Conservation (phyloP, 2,888 invertebrate species). For the Dasypolia templi region DNA sequence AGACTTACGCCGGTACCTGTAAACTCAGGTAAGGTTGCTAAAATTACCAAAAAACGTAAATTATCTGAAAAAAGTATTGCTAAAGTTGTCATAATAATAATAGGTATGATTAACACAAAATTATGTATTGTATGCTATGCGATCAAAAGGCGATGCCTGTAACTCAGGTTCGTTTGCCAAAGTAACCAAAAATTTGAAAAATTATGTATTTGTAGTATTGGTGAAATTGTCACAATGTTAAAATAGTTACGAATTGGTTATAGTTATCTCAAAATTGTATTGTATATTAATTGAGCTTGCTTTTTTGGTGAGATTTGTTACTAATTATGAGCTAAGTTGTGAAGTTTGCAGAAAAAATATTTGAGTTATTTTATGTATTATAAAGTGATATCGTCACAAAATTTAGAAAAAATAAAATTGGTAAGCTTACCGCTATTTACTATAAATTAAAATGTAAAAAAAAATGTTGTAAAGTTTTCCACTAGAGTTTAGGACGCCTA, state of each 20-base stretch:
- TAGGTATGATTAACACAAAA: conserved; percentile 6
- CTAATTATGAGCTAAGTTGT: conserved; percentile 53
- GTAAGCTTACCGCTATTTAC: conserved; percentile 32
- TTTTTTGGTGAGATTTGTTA: conserved; percentile 62
- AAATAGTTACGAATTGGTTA: conserved; percentile 21
- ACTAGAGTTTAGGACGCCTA: conserved; percentile 7
- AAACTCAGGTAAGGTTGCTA: conserved; percentile 20
- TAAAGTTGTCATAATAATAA: conserved; percentile 6
- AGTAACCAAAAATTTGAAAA: conserved; percentile 15
- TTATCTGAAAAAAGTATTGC: conserved; percentile 16
- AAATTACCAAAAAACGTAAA: conserved; percentile 22
- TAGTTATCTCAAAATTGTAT: conserved; percentile 23
- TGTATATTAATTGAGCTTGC: conserved; percentile 50
- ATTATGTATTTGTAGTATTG: conserved; percentile 3
- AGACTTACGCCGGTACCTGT: conserved; percentile 31
- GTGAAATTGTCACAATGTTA: conserved; percentile 9
- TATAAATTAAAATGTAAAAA: conserved; percentile 3
- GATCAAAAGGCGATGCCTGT: conserved; percentile 5
- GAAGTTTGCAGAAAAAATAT: conserved; percentile 53
- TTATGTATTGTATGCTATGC: background rate
- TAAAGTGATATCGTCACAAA: conserved; percentile 36
- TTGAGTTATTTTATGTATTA: conserved; percentile 41
- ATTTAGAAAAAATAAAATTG: conserved; percentile 11
- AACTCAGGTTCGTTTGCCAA: conserved; percentile 12
- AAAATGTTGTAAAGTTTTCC: background rate